Evolutionary conservation across 2,113 vertebrate genomes (phyloP), one percentile per base, ranked within the genome.

Genomic region (Atherinomorus stipes): DNA sequence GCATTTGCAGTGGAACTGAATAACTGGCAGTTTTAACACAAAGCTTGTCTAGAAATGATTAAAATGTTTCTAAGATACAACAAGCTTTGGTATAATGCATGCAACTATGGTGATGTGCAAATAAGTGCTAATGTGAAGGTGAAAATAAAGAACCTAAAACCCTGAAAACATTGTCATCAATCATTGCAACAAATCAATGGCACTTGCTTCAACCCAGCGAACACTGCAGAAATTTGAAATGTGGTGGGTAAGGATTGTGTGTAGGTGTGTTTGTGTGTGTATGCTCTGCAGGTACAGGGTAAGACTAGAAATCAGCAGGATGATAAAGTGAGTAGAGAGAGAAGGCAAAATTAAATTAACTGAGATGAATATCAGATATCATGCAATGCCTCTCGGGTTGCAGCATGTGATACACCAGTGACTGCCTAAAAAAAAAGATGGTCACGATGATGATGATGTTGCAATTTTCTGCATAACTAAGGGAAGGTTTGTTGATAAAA

Each of bases 161-260:
- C 68, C 63, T 53, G 84, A 64, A 79, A 78, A 57, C 45, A 22
- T 61, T 76, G 73, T 74, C 76, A 89, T 85, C 78, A 84, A 90
- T 91, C 90, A 84, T 65, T 0, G 4, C 44, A 75, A 64, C 66
- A 76, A 80, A 91, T 92, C 86, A 84, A 88, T 89, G 67, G 42
- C 5, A 9, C 60, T 34, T 4, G 38, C 76, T 69, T 76, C 76
- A 74, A 67, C 49, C 53, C 65, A 66, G 82, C 68, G 34, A 75
- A 63, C 13, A n/a, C 63, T 78, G 78, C 78, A 89, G 79, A 80
- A 71, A 89, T 76, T 56, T 71, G 50, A 80, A 74, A 54, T 69
- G 74, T 65, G 64, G 56, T 31, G 47, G 49, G 63, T 45, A 34
- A 54, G 45, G 26, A 40, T 12, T 62, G 26, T 44, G 59, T 42